Evolutionary conservation across 2,113 vertebrate genomes (phyloP).

Genomic region (Sorex araneus): DNA sequence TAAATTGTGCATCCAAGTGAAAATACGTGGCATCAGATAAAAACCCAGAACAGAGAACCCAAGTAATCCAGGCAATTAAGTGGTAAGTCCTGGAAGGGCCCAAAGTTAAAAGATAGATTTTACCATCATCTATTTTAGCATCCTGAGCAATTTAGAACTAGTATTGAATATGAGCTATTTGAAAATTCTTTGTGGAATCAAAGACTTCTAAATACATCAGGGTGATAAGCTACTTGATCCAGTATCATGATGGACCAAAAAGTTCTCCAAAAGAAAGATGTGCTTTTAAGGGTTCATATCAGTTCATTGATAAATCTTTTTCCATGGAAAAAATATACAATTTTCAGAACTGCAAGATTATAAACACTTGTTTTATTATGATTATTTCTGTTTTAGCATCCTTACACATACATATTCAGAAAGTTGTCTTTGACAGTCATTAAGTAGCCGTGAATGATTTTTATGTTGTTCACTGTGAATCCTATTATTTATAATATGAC

Average conservation of each 20-base stretch:
- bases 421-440: background rate
- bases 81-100: background rate
- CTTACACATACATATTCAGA: background rate
- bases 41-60: background rate
- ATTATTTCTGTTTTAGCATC: background rate
- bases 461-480: background rate
- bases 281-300: background rate
- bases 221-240: background rate
- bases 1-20: background rate
- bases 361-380: background rate
- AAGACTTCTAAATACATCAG: background rate
- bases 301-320: background rate
- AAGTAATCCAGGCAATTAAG: too few relatives aligned
- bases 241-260: background rate
- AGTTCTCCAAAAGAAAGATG: background rate
- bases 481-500: background rate
- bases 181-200: background rate
- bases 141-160: background rate
- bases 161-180: background rate
- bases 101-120: fast-evolving
- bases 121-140: background rate
- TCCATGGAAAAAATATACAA: too few relatives aligned
- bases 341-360: background rate
- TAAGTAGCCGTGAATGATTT: background rate
- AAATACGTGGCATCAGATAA: background rate